Evolutionary conservation across 2,797 vertebrate genomes (phyloP), one percentile per base, ranked within the genome.

Genomic region (Myotis myotis): DNA sequence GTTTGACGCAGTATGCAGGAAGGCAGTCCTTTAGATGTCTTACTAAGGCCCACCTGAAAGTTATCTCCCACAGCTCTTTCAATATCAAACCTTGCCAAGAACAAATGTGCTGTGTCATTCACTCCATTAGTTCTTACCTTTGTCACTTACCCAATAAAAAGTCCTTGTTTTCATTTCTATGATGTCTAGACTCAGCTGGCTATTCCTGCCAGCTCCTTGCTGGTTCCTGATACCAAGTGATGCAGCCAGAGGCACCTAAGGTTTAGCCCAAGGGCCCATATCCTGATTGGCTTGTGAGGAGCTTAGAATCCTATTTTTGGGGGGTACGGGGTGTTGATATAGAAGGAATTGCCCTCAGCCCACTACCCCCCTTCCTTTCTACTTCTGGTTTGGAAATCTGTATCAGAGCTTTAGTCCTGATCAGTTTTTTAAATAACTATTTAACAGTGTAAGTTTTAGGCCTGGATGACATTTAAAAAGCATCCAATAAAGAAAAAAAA

Each of bases 401-500:
- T 83, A 62, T 70, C 97, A 97, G 96, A 95, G 91, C 96, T 95
- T 97, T 95, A 97, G 89, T 97, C 97, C 97, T 99, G 96, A 94
- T 98, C 96, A 95, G 96, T n/a, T 98, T 99, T 98, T 99, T 98
- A 98, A 98, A 99, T 97, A 97, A 97, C 98, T 99, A 99, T 99
- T 99, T 99, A 99, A 99, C 98, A 97, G 97, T 99, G 98, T 98
- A 99, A 98, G 98, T 98, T 98, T 98, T 95, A 97, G 97, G 96
- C 95, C 96, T 98, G 95, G 87, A 97, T 97, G 94, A 97, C 96
- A 98, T 95, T 95, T 92, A 92, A 96, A 89, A 95, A 86, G 88
- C 3, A 96, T 97, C 98, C 93, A 98, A 98, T 98, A 98, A 98
- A 98, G 97, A 98, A 94, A 97, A 30, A n/a, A 97, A 96, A 95